Percentiles rank a stretch among this genome's conserved stretches.
Conservation (phyloP, 2,797 vertebrate species). For the Liasis olivaceus region DNA sequence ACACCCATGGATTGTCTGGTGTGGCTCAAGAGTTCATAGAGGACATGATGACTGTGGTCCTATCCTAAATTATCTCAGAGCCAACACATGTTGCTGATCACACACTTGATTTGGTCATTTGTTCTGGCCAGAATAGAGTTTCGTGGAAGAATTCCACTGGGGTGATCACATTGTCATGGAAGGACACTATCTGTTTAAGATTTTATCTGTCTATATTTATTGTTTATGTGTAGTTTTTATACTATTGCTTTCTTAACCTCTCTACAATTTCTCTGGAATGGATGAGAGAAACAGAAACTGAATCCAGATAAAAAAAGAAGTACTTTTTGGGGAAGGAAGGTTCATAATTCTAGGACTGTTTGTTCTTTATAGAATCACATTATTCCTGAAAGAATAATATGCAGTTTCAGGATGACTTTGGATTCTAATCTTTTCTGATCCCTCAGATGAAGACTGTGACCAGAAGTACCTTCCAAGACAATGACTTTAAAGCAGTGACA, state of each 20-base stretch:
- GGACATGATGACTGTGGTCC: neutral
- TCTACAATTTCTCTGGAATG: neutral
- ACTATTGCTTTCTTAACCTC: neutral
- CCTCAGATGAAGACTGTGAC: neutral
- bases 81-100: neutral
- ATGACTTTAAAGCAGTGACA: neutral
- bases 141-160: neutral
- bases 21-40: neutral
- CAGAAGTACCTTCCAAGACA: neutral
- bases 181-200: neutral
- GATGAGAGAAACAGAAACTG: neutral
- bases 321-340: neutral
- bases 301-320: neutral
- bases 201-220: neutral
- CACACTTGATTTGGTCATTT: neutral
- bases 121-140: neutral
- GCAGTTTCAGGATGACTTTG: neutral
- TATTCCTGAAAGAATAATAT: neutral
- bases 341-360: neutral
- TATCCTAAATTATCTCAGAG: neutral
- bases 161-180: neutral
- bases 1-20: neutral
- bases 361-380: neutral
- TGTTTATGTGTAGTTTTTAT: neutral
- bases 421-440: neutral